Conservation (phyloP, 1,140 invertebrate genomes). For the Anoplolepis gracilipes region DNA sequence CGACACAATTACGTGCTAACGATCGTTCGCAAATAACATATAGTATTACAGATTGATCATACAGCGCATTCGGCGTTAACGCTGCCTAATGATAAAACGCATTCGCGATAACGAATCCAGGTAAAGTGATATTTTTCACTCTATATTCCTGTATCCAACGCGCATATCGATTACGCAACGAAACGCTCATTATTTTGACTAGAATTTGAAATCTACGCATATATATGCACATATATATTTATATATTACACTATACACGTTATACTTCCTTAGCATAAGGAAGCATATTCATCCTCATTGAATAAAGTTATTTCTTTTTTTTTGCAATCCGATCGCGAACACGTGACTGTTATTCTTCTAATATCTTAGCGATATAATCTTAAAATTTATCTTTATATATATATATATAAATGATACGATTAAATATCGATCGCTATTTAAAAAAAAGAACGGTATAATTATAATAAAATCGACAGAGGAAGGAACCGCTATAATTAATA, state of each 20-base stretch:
- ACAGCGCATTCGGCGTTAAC: no score
- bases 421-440: not conserved
- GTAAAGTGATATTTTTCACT: constrained; percentile 1
- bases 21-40: not conserved
- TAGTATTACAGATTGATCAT: no score
- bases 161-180: not conserved
- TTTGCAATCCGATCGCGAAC: constrained; percentile 39
- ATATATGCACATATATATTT: not conserved
- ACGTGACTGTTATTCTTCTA: constrained; percentile 24
- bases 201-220: constrained; percentile 52
- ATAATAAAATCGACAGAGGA: constrained; percentile 29
- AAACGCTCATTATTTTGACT: constrained; percentile 60
- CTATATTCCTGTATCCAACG: not conserved
- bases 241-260: not conserved
- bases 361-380: not conserved
- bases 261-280: not conserved
- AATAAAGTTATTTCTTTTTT: not conserved
- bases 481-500: constrained; percentile 26
- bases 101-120: not conserved
- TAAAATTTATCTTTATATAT: not conserved
- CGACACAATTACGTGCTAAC: constrained; percentile 47
- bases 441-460: not conserved
- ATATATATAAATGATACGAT: constrained; percentile 4
- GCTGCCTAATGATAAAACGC: not conserved
- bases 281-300: not conserved